phyloP scores from a whole-genome alignment of 2,888 invertebrate genomes.

The Watsonalla binaria region DNA sequence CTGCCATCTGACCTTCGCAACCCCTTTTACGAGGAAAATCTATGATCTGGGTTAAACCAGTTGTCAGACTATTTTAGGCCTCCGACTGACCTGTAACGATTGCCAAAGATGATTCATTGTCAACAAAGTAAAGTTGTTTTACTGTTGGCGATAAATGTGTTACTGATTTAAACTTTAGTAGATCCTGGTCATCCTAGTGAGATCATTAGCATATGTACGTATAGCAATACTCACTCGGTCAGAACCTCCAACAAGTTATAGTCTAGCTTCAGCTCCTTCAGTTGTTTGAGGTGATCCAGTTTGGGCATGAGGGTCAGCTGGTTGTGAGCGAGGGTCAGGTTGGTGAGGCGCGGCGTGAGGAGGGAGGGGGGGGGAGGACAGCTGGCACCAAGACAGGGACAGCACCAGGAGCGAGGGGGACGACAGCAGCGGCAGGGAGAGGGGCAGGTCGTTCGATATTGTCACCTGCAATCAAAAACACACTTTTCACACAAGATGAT shows the following conservation, averaged over 20 bases:
- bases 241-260: background rate
- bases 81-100: too few relatives aligned
- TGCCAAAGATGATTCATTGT: too few relatives aligned
- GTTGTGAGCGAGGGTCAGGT: slow-evolving; percentile 25
- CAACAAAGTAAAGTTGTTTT: too few relatives aligned
- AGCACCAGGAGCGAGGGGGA: background rate
- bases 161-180: too few relatives aligned
- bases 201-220: too few relatives aligned
- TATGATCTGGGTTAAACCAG: too few relatives aligned
- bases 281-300: background rate
- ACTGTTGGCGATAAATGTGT: too few relatives aligned
- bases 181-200: too few relatives aligned
- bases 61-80: too few relatives aligned
- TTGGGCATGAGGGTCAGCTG: slow-evolving; percentile 6
- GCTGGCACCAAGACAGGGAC: background rate
- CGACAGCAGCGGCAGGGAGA: background rate
- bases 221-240: background rate
- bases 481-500: too few relatives aligned
- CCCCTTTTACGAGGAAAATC: too few relatives aligned
- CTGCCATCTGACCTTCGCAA: too few relatives aligned
- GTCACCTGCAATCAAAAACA: background rate
- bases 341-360: slow-evolving; percentile 3
- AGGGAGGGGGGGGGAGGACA: background rate
- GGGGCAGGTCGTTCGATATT: background rate
- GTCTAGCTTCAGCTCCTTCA: background rate